phyloP scores from a whole-genome alignment of 2,797 vertebrate genomes.

The Peromyscus attwateri region DNA sequence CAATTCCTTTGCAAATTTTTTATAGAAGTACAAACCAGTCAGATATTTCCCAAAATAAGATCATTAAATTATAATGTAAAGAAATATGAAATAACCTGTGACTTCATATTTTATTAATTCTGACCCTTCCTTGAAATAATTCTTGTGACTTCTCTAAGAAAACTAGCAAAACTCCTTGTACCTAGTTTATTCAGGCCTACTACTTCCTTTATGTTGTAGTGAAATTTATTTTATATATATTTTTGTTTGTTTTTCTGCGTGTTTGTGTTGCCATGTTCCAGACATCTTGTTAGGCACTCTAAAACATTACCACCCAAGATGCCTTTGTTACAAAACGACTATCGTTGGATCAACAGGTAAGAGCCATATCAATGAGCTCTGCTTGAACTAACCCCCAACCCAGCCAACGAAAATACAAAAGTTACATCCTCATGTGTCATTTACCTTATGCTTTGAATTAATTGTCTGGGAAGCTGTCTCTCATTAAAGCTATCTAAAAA shows the following conservation, averaged over 20 bases:
- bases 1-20: neutral
- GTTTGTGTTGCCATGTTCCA: constrained; percentile 86
- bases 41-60: constrained; percentile 30
- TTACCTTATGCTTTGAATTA: constrained; percentile 20
- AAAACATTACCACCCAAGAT: constrained; percentile 96
- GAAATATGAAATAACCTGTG: neutral
- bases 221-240: constrained; percentile 76
- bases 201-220: constrained; percentile 63
- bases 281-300: constrained; percentile 93
- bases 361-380: constrained; percentile 80
- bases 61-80: constrained; percentile 23
- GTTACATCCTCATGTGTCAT: constrained; percentile 16
- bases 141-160: neutral
- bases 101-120: constrained; percentile 48
- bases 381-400: constrained; percentile 60
- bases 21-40: neutral
- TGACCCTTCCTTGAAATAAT: constrained; percentile 34
- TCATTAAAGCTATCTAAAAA: constrained; percentile 21
- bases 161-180: neutral
- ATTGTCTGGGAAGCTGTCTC: constrained; percentile 35
- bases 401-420: constrained; percentile 58
- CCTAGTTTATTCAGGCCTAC: neutral
- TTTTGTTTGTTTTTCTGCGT: constrained; percentile 85
- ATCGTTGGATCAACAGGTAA: constrained; percentile 97
- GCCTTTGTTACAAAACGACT: constrained; percentile 95